A percentile compares a stretch with the other conserved stretches of the same genome.
These are phyloP conservation scores for Drosophila busckii DNA, from an alignment of 1,140 invertebrate genomes.

Conservation along the genomic window DNA sequence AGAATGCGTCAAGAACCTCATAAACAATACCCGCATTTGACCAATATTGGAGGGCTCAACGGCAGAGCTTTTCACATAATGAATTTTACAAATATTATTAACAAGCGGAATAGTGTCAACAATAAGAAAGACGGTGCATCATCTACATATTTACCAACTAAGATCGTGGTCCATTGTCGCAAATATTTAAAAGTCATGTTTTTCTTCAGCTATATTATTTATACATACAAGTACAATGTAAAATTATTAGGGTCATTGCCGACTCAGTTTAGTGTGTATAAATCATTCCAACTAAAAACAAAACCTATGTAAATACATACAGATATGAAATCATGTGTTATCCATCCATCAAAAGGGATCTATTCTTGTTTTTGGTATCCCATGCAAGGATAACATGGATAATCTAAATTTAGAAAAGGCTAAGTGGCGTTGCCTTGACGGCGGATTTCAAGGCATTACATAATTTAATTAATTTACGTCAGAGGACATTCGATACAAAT, in stretches of 20 bases:
- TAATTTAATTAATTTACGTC: constrained; percentile 73
- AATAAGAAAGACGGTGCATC: neutral
- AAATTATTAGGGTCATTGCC: neutral
- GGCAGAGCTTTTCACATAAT: no score
- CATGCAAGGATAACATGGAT: no score
- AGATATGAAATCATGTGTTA: constrained; percentile 13
- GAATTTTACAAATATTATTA: no score
- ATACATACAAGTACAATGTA: neutral
- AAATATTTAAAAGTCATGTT: constrained; percentile 5
- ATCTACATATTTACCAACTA: constrained; percentile 24
- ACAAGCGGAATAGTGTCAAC: no score
- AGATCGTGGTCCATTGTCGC: constrained; percentile 16
- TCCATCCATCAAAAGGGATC: constrained; percentile 17
- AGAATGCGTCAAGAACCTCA: no score
- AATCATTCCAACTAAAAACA: no score
- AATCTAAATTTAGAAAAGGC: constrained; percentile 63
- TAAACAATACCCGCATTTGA: no score
- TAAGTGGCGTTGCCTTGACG: constrained; percentile 37
- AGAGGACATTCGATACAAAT: constrained; percentile 69
- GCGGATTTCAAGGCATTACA: no score
- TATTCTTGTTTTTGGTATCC: no score
- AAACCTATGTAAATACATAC: neutral
- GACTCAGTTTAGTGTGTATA: no score
- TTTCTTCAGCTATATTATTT: neutral
- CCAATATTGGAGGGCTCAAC: no score